Evolutionary conservation across 1,140 invertebrate genomes (phyloP), one percentile per base, ranked within the genome.

Genomic region (Philopotamus ludificatus): DNA sequence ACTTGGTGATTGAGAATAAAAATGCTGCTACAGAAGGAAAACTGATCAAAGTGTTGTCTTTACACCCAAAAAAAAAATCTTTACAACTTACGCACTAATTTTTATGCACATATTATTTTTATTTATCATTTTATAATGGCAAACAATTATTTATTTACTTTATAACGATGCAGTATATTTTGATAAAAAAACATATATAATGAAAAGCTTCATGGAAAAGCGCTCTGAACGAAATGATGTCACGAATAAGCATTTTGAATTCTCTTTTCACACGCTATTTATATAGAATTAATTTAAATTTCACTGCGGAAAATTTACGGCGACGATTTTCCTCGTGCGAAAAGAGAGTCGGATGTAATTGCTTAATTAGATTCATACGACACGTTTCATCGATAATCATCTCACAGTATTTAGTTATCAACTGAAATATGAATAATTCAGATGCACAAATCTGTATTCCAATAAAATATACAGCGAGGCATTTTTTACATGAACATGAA

Each of bases 1-100:
- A 22, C 28, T 42, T 63, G 51, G 59, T 58, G 53, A 55, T 67
- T 45, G 61, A 63, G 44, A 68, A 68, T 65, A 65, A 68, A 68
- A 55, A 58, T 60, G 66, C 57, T 68, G 62, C 55, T 65, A 39
- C 59, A 44, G 39, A 66, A 55, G 18, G 39, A 60, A 67, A 62
- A 62, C 25, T 50, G 25, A 50, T 54, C n/a, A 55, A 45, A 57
- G 20, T 62, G 22, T 67, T 60, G 59, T 25, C 53, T 67, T 67
- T 67, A 62, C 50, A 54, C 63, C 49, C 20, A 57, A 58, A 67
- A 50, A 49, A 7, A 55, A 23, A 53, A 54, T 12, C 54, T 20
- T 20, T 7, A 9, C 44, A 34, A 34, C 4, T 12, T 7, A 34
- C 28, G 28, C 28, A 34, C 28, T 34, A 7, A 7, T 34, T 7